Evolutionary conservation across 2,113 vertebrate genomes (phyloP).

Genomic region (Crotalus tigris): DNA sequence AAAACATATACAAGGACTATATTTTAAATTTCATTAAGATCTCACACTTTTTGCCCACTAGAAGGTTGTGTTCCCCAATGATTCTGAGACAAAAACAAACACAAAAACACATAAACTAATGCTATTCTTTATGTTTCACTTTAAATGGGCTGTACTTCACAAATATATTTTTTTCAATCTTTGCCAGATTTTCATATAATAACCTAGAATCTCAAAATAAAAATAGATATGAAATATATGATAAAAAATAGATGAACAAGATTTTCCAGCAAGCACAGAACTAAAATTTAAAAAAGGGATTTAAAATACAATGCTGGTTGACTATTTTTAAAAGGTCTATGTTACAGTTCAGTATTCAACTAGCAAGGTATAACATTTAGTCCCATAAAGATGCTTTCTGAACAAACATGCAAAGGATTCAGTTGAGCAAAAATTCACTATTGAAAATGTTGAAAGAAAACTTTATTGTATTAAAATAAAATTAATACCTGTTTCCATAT

Average conservation of each 20-base stretch:
- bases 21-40: background rate
- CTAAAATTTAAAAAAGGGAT: background rate
- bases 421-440: background rate
- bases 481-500: slow-evolving; percentile 63
- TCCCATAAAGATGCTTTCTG: background rate
- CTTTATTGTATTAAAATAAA: background rate
- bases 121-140: background rate
- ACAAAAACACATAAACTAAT: background rate
- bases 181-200: background rate
- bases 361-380: background rate
- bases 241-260: background rate
- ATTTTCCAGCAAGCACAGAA: background rate
- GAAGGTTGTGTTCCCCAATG: background rate
- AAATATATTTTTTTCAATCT: background rate
- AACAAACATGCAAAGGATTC: background rate
- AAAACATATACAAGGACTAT: no score
- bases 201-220: background rate
- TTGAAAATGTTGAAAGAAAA: rapidly evolving
- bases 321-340: background rate
- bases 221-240: background rate
- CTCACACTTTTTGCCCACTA: background rate
- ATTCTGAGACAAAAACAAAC: background rate
- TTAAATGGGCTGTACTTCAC: background rate
- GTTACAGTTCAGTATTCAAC: background rate
- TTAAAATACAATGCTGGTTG: background rate